Evolutionary conservation across 2,797 vertebrate species (phyloP).

Genomic region (Tapirus indicus): DNA sequence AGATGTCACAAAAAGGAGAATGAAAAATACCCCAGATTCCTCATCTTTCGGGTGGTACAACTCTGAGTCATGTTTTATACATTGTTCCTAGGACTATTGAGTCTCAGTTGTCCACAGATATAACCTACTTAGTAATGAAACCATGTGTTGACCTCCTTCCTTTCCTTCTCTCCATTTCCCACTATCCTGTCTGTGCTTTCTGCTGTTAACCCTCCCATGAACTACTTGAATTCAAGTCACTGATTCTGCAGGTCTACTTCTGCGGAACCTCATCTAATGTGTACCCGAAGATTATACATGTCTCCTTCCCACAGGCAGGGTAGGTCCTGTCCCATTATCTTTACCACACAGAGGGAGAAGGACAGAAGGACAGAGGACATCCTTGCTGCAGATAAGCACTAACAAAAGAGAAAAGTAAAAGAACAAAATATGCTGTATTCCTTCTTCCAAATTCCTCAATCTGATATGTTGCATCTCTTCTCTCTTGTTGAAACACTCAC

Average conservation of each 20-base stretch:
- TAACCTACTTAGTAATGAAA: background rate
- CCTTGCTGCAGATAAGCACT: background rate
- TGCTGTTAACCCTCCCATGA: background rate
- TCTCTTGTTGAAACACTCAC: background rate
- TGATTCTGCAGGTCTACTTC: background rate
- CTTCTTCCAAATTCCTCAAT: background rate
- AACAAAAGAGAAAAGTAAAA: background rate
- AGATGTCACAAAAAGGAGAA: background rate
- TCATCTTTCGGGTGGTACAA: background rate
- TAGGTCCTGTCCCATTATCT: background rate
- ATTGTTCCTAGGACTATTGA: background rate
- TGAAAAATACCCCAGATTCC: background rate
- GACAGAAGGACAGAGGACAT: no score
- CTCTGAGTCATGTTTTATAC: background rate
- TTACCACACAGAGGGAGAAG: background rate
- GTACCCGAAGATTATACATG: background rate
- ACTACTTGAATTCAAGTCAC: background rate
- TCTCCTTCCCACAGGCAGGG: background rate
- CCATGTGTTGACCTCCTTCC: no score
- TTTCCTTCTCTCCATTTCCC: background rate
- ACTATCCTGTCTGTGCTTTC: no score
- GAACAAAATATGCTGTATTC: background rate
- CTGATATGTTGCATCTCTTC: background rate
- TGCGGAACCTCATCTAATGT: background rate
- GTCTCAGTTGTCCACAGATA: background rate